Base-by-base conservation (phyloP, 2,888 invertebrate species). In the Nemotelus pantherinus region DNA sequence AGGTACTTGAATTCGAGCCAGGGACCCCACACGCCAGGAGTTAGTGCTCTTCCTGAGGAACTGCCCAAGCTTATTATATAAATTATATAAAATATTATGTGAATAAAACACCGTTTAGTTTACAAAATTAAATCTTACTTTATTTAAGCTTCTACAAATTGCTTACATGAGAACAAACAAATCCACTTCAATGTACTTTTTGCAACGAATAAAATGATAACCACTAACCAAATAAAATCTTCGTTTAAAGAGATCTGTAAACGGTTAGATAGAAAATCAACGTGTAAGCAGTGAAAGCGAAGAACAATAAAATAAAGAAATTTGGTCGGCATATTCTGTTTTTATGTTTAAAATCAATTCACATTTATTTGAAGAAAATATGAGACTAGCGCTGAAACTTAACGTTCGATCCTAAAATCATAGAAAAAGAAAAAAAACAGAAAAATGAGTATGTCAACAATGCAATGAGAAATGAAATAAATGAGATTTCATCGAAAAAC, bases 371-470 rank as follows among this genome's bases (percentile, higher is more conserved):
- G 63, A 55, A 77, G 77, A 44, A 67, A 65, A 57, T 53, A 68
- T 68, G 57, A 77, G 60, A 60, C 71, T 78, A 80, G 58, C 80
- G 80, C 63, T 80, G 78, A 65, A 77, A 77, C 76, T 80, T 80
- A 58, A 76, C 80, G 75, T 77, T 78, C 63, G 80, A 78, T 64
- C 80, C 80, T 80, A 80, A 71, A 80, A 80, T 65, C 44, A 79
- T 63, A 78, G 68, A 77, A 77, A 78, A 67, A 43, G 74, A 63
- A 77, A 53, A 71, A 10, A 71, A 63, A 53, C 44, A 75, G 39
- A 68, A 76, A 77, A 78, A 67, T 64, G 48, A 77, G 58, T 70
- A 50, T 7, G 45, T 71, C 44, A 53, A 25, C 6, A 7, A 53
- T 5, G 44, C 45, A n/a, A 67, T 25, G 7, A 10, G 58, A 77